These are phyloP conservation scores for Lobophora halterata DNA, from an alignment of 2,888 invertebrate species.

Conservation along the genomic window DNA sequence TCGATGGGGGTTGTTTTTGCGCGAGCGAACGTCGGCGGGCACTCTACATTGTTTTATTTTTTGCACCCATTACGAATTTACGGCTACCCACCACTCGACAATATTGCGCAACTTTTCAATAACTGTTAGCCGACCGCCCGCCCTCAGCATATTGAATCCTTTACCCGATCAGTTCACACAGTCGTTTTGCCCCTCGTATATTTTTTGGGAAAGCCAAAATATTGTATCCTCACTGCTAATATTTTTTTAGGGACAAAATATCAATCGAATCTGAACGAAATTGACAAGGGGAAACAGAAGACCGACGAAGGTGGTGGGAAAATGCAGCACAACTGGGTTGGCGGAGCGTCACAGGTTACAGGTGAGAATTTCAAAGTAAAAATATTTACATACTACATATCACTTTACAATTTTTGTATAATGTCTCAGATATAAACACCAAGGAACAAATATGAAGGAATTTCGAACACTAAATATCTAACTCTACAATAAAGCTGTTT, in stretches of 20 bases:
- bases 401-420: no score
- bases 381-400: no score
- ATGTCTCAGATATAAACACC: no score
- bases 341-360: constrained; percentile 72
- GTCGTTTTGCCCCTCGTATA: constrained; percentile 39
- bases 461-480: no score
- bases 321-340: constrained; percentile 78
- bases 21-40: constrained; percentile 35
- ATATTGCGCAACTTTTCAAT: constrained; percentile 81
- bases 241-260: constrained; percentile 84
- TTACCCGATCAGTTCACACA: constrained; percentile 59
- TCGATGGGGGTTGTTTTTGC: constrained; percentile 69
- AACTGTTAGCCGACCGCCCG: constrained; percentile 64
- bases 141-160: constrained; percentile 70
- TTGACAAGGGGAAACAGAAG: constrained; percentile 90
- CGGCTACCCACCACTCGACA: constrained; percentile 73
- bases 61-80: constrained; percentile 79
- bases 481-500: no score
- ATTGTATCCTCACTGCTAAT: constrained; percentile 25
- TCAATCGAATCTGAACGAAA: constrained; percentile 88
- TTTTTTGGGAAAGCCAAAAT: constrained; percentile 30
- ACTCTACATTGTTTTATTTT: constrained; percentile 65
- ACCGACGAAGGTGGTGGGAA: constrained; percentile 82
- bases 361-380: no score
- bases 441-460: no score